Conservation (phyloP, 2,797 vertebrate genomes). For the Megaceryle alcyon region DNA sequence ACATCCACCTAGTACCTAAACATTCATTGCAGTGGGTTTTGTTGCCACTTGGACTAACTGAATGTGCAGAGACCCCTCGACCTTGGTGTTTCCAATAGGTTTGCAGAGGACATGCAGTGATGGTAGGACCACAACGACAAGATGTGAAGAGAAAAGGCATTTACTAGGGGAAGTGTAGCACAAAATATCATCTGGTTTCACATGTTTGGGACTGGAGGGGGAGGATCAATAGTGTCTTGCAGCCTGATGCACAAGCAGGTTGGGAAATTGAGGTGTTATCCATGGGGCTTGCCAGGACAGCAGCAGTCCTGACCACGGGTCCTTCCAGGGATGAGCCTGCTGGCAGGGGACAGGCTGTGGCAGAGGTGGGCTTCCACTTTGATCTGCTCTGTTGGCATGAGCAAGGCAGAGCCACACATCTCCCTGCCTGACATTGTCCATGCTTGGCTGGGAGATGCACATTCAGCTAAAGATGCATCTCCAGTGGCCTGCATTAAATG, state of each 20-base stretch:
- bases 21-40: not conserved
- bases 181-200: not conserved
- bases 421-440: not conserved
- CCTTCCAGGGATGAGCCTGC: not conserved
- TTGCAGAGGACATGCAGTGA: fast-evolving
- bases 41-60: not conserved
- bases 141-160: not conserved
- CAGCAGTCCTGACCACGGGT: fast-evolving
- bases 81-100: not conserved
- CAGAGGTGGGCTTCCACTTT: not conserved
- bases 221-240: not conserved
- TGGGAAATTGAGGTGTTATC: not conserved
- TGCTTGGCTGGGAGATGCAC: not conserved
- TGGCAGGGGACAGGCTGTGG: fast-evolving
- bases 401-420: fast-evolving
- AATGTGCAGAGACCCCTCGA: not conserved
- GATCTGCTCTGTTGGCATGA: fast-evolving
- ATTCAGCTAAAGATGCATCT: not conserved
- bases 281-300: not conserved
- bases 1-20: not conserved
- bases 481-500: not conserved
- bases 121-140: not conserved
- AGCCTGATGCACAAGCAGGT: not conserved
- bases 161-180: not conserved
- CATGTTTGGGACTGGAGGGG: not conserved